These are phyloP conservation scores for Equus przewalskii DNA, from an alignment of 2,113 vertebrate genomes.

Conservation along the genomic window DNA sequence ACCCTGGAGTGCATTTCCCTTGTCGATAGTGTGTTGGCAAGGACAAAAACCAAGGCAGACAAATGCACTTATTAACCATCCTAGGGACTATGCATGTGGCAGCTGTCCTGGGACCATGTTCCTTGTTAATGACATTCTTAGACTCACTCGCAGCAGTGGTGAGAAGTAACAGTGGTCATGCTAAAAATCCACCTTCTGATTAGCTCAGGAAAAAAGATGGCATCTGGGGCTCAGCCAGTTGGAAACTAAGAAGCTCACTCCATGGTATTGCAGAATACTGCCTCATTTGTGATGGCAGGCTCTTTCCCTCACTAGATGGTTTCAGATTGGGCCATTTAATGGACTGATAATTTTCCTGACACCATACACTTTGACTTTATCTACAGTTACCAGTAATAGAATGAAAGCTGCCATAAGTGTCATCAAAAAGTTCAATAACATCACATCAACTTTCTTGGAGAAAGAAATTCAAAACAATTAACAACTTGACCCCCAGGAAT, in stretches of 20 bases:
- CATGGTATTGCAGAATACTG: background rate
- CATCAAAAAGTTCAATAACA: background rate
- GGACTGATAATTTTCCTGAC: background rate
- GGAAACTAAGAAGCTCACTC: background rate
- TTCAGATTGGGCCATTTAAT: background rate
- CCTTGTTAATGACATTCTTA: background rate
- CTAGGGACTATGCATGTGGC: background rate
- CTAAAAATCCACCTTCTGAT: slow-evolving; percentile 19
- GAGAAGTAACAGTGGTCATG: background rate
- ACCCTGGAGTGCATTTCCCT: background rate
- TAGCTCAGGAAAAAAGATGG: background rate
- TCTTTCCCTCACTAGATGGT: background rate
- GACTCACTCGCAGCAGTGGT: background rate
- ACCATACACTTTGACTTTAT: background rate
- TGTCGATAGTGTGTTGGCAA: background rate
- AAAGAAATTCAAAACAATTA: background rate
- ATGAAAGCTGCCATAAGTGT: background rate
- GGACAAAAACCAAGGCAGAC: background rate
- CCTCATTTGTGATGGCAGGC: background rate
- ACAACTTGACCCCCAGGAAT: background rate
- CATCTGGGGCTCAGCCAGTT: background rate
- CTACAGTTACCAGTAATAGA: background rate
- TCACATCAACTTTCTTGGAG: background rate
- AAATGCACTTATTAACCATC: background rate
- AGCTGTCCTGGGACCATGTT: background rate